Evolutionary conservation across 1,140 invertebrate genomes (phyloP).

Genomic region (Argopecten irradians): DNA sequence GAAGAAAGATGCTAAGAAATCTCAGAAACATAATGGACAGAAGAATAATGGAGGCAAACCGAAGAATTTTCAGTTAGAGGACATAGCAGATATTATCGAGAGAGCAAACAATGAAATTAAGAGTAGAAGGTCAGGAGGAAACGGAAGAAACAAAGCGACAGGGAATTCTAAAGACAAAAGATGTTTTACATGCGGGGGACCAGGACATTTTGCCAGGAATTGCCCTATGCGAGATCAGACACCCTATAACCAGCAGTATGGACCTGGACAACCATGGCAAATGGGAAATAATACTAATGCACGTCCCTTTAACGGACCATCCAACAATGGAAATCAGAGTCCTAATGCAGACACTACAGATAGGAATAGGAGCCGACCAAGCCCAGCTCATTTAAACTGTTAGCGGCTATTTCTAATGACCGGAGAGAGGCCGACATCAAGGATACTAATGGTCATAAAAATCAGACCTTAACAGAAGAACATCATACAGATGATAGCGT

Average conservation of each 20-base stretch:
- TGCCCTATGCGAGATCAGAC: background rate
- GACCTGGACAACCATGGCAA: background rate
- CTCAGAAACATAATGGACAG: background rate
- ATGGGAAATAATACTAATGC: background rate
- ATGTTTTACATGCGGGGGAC: background rate
- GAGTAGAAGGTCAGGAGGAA: background rate
- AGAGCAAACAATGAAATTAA: background rate
- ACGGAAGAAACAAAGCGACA: background rate
- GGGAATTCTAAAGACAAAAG: too few species aligned
- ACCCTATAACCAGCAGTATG: background rate
- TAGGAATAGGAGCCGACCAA: background rate
- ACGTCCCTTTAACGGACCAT: background rate
- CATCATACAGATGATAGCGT: background rate
- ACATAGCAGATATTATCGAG: background rate
- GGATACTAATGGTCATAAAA: background rate
- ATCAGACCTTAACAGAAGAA: background rate
- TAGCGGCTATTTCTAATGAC: conserved; percentile 25
- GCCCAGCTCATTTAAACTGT: conserved; percentile 26
- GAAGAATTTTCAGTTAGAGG: background rate
- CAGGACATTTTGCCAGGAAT: background rate
- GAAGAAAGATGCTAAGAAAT: background rate
- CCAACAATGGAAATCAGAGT: background rate
- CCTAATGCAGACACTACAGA: background rate
- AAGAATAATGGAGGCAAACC: background rate
- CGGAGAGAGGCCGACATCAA: background rate